Percentiles rank a stretch among this genome's conserved stretches.
Evolutionary conservation across 1,140 invertebrate species (phyloP).

Genomic region (Leptinotarsa texana): DNA sequence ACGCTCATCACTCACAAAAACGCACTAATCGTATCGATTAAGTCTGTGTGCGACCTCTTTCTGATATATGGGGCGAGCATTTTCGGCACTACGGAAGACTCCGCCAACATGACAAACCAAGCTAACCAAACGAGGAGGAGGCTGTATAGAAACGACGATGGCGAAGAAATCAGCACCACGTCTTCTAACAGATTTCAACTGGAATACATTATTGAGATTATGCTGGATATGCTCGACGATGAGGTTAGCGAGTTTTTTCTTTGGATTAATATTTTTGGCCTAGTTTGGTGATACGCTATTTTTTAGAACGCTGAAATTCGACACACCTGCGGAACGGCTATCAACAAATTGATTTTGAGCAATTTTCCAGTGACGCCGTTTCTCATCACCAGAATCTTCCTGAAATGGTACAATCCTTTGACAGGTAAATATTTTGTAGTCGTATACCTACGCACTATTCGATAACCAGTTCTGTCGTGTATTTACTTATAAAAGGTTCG

Average conservation of each 20-base stretch:
- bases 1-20: slow-evolving; percentile 32
- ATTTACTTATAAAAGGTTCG: too few species aligned
- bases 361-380: slow-evolving; percentile 32
- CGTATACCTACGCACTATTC: not conserved
- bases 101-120: not conserved
- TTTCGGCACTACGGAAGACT: slow-evolving; percentile 26
- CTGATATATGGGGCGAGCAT: slow-evolving; percentile 36
- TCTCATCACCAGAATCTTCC: slow-evolving; percentile 37
- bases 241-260: slow-evolving; percentile 35
- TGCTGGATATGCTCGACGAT: slow-evolving; percentile 46
- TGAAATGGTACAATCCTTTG: slow-evolving; percentile 45
- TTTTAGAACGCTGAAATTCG: slow-evolving; percentile 38
- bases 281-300: not conserved
- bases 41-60: slow-evolving; percentile 34
- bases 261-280: slow-evolving; percentile 11
- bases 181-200: slow-evolving; percentile 25
- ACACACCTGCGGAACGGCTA: slow-evolving; percentile 24
- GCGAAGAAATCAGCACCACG: slow-evolving; percentile 11
- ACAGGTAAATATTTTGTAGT: slow-evolving; percentile 34
- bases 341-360: slow-evolving; percentile 32
- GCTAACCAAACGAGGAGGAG: slow-evolving; percentile 22
- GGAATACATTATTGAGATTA: slow-evolving; percentile 39
- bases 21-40: slow-evolving; percentile 27
- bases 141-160: slow-evolving; percentile 29
- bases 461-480: not conserved